Conservation (phyloP, 2,888 invertebrate genomes). For the Corythucha ciliata region DNA sequence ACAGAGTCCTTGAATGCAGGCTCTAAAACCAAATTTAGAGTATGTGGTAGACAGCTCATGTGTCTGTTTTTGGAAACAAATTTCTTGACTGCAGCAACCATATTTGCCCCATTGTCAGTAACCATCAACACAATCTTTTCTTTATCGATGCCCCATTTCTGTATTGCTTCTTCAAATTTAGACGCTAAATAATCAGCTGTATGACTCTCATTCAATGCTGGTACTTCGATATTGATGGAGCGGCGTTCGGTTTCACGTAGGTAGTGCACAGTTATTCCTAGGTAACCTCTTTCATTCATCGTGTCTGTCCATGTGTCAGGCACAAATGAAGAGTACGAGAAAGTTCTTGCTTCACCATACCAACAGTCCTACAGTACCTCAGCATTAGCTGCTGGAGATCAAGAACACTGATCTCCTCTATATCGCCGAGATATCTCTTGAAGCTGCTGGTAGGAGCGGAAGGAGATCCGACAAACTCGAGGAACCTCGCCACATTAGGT, state of each 20-base stretch:
- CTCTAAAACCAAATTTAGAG: conserved; percentile 11
- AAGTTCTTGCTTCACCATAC: not conserved
- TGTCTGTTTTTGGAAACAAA: conserved; percentile 8
- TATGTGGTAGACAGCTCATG: conserved; percentile 8
- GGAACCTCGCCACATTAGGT: too few species aligned
- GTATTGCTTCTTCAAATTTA: not conserved
- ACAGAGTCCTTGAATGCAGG: not conserved
- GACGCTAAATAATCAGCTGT: conserved; percentile 4
- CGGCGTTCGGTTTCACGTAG: conserved; percentile 7
- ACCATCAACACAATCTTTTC: conserved; percentile 4
- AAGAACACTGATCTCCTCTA: too few species aligned
- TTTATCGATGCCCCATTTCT: conserved; percentile 5
- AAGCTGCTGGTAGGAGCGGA: too few species aligned
- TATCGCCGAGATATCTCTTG: too few species aligned
- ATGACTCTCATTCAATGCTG: conserved; percentile 1
- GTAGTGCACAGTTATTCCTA: conserved; percentile 15
- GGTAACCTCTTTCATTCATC: conserved; percentile 3
- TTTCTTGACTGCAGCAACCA: conserved; percentile 2
- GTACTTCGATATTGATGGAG: not conserved
- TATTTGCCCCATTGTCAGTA: conserved; percentile 9
- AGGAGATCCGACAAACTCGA: too few species aligned
- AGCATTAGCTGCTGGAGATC: too few species aligned
- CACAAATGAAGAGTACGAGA: not conserved
- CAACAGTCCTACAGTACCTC: too few species aligned
- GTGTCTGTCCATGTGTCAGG: conserved; percentile 16